Conservation (phyloP, 2,888 invertebrate genomes). For the Volucella bombylans region DNA sequence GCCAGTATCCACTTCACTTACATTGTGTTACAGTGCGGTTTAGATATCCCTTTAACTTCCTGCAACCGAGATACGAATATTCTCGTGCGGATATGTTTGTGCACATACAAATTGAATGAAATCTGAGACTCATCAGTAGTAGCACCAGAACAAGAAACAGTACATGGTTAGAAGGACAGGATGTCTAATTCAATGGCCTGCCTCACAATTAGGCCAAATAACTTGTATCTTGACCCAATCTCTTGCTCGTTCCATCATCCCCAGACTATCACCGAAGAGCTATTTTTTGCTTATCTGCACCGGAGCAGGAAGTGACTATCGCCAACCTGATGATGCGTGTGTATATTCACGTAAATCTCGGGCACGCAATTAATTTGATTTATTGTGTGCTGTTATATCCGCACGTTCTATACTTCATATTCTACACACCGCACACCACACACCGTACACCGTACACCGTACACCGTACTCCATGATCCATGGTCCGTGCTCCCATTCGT, state of each 20-base stretch:
- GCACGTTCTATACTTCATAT: no score
- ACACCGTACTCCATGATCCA: no score
- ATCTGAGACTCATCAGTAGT: slow-evolving; percentile 59
- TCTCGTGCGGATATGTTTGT: slow-evolving; percentile 40
- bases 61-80: not conserved
- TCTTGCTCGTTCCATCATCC: not conserved
- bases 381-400: slow-evolving; percentile 60
- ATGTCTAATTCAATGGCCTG: slow-evolving; percentile 68
- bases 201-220: slow-evolving; percentile 45
- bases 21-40: slow-evolving; percentile 34
- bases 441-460: no score
- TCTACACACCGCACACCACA: no score
- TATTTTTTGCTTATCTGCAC: slow-evolving; percentile 13
- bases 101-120: slow-evolving; percentile 62
- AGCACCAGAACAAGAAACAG: slow-evolving; percentile 18
- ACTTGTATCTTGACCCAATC: slow-evolving; percentile 42
- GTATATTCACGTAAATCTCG: slow-evolving; percentile 48
- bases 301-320: not conserved
- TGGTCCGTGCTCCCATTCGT: not conserved
- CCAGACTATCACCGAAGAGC: slow-evolving; percentile 2
- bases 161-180: slow-evolving; percentile 19
- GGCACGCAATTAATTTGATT: slow-evolving; percentile 72
- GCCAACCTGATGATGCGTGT: not conserved
- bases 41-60: slow-evolving; percentile 39
- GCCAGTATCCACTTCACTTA: not conserved